Evolutionary conservation across 23 tunicate genomes (phyloP).

Genomic region (Halocynthia roretzi): DNA sequence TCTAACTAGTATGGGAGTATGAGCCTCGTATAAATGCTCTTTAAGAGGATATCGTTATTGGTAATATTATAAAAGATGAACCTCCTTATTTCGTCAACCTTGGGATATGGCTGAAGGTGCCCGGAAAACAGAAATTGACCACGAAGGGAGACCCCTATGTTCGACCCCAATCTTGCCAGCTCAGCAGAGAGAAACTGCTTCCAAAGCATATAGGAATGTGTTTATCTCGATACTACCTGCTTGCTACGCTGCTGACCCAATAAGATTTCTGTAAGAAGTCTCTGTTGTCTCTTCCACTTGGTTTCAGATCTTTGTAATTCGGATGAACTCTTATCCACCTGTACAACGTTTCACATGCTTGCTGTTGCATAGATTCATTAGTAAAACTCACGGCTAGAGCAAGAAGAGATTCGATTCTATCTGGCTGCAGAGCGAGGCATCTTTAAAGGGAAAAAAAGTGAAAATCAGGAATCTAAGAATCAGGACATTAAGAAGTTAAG

Average conservation of each 20-base stretch:
- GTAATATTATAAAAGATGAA: too few relatives aligned
- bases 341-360: constrained; percentile 50
- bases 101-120: too few relatives aligned
- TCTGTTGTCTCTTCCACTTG: neutral
- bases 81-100: too few relatives aligned
- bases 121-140: too few relatives aligned
- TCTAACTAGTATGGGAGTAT: too few relatives aligned
- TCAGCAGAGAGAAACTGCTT: too few relatives aligned
- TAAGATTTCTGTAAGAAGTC: constrained; percentile 7
- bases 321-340: constrained; percentile 70
- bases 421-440: constrained; percentile 49
- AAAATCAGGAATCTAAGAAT: neutral
- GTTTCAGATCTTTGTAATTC: constrained; percentile 21
- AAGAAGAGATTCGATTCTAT: constrained; percentile 50
- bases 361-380: constrained; percentile 71
- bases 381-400: constrained; percentile 82
- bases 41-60: too few relatives aligned
- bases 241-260: constrained; percentile 29
- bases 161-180: too few relatives aligned
- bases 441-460: constrained; percentile 19
- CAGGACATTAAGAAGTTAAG: neutral
- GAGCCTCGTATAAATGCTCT: too few relatives aligned
- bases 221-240: neutral
- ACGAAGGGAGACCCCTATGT: too few relatives aligned
- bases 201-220: too few relatives aligned